A percentile compares a stretch with the other conserved stretches of the same genome.
Evolutionary conservation across 2,888 invertebrate species (phyloP).

Genomic region (Ametastegia equiseti): DNA sequence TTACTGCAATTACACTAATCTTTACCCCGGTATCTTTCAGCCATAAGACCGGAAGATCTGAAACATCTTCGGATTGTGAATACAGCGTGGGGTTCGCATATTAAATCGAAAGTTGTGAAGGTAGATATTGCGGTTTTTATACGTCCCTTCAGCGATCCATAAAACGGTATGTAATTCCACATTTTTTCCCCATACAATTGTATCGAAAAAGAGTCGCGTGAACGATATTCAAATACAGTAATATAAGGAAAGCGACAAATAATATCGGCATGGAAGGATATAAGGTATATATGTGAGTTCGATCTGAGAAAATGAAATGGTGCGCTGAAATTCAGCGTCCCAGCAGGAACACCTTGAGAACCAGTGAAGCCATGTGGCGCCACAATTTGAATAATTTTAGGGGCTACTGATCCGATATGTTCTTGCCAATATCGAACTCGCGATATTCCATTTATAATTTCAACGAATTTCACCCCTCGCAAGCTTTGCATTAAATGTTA

Average conservation of each 20-base stretch:
- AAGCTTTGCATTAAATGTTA: background rate
- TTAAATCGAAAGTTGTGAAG: background rate
- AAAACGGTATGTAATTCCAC: conserved; percentile 8
- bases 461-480: background rate
- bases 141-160: background rate
- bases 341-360: conserved; percentile 43
- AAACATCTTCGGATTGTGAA: background rate
- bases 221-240: conserved; percentile 38
- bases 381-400: conserved; percentile 52
- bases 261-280: conserved; percentile 15
- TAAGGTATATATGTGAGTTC: conserved; percentile 13
- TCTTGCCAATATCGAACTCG: conserved; percentile 53
- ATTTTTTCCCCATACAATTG: background rate
- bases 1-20: conserved; percentile 26
- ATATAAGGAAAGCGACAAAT: conserved; percentile 24
- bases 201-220: background rate
- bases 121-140: background rate
- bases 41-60: background rate
- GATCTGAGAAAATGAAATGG: conserved; percentile 31
- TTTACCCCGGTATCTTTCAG: conserved; percentile 11
- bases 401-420: conserved; percentile 46
- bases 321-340: conserved; percentile 28
- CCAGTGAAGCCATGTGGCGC: conserved; percentile 42
- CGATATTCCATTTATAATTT: conserved; percentile 36
- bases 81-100: background rate